A percentile compares a stretch with the other conserved stretches of the same genome.
Conservation (phyloP, 2,888 invertebrate species). For the Lobophora halterata region DNA sequence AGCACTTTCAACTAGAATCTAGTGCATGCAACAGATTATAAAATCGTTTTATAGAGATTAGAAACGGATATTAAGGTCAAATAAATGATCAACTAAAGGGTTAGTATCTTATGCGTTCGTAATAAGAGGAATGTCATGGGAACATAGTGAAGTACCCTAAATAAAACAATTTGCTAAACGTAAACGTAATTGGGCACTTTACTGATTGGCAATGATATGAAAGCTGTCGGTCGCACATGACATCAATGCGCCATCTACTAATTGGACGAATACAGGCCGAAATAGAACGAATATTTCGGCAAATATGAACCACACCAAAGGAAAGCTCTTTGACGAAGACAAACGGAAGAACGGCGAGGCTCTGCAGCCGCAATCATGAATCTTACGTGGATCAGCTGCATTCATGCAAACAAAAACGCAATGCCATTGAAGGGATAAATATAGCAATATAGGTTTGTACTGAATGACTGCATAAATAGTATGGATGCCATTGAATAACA, state of each 20-base stretch:
- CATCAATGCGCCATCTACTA: slow-evolving; percentile 16
- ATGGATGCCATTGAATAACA: slow-evolving; percentile 40
- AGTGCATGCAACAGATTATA: slow-evolving; percentile 4
- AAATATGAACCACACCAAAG: neutral
- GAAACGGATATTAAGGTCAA: slow-evolving; percentile 4
- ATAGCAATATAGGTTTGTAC: slow-evolving; percentile 5
- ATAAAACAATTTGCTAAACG: no score
- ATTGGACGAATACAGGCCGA: slow-evolving; percentile 11
- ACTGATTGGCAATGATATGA: slow-evolving; percentile 10
- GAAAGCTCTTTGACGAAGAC: neutral
- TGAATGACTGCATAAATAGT: slow-evolving; percentile 13
- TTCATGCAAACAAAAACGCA: slow-evolving; percentile 1
- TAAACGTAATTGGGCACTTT: slow-evolving; percentile 9
- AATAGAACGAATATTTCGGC: neutral
- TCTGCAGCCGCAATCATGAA: neutral
- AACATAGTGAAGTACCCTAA: no score
- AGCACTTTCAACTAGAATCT: slow-evolving; percentile 23
- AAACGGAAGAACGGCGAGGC: neutral
- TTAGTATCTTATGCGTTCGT: no score
- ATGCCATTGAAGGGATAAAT: slow-evolving; percentile 6
- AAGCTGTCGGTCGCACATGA: slow-evolving; percentile 4
- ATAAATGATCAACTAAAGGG: no score
- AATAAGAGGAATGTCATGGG: no score
- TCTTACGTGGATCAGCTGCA: neutral
- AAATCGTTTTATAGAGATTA: neutral